Percentiles rank a stretch among this genome's conserved stretches.
Evolutionary conservation across 2,888 invertebrate genomes (phyloP).

Genomic region (Protula sp.): DNA sequence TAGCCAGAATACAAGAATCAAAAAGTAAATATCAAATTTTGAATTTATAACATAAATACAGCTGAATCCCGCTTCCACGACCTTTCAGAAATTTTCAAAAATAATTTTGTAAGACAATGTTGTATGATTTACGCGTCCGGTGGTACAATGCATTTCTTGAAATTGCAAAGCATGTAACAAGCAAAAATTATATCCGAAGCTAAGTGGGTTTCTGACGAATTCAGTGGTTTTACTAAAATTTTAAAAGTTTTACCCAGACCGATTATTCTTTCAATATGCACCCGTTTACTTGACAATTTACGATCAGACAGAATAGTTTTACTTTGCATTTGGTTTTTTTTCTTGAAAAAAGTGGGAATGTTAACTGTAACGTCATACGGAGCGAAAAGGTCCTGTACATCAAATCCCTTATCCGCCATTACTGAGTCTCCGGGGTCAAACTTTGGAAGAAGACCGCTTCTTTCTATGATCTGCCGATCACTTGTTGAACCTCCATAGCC

Average conservation of each 20-base stretch:
- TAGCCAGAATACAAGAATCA: too few species aligned
- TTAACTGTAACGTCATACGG: slow-evolving; percentile 19
- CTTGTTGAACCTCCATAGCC: slow-evolving; percentile 30
- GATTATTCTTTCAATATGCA: slow-evolving; percentile 26
- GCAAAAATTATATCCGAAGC: slow-evolving; percentile 1
- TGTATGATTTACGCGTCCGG: background rate
- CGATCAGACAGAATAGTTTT: slow-evolving; percentile 14
- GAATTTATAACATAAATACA: too few species aligned
- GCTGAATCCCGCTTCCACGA: too few species aligned
- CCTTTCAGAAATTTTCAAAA: background rate
- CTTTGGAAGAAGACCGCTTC: background rate
- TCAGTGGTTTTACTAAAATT: slow-evolving; percentile 8
- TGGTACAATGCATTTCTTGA: slow-evolving; percentile 9
- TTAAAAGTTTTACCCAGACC: slow-evolving; percentile 16
- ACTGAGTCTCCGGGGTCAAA: slow-evolving; percentile 5
- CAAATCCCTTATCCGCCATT: slow-evolving; percentile 17
- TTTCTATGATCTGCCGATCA: slow-evolving; percentile 18
- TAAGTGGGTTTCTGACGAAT: background rate
- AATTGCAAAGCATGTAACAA: slow-evolving; percentile 8
- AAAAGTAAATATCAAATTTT: too few species aligned
- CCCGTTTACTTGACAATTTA: slow-evolving; percentile 22
- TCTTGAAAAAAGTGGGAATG: slow-evolving; percentile 25
- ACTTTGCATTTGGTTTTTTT: slow-evolving; percentile 20
- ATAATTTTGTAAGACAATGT: background rate
- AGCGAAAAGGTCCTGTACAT: slow-evolving; percentile 21